phyloP scores from a whole-genome alignment of 1,140 invertebrate genomes.

The Thaumetopoea pityocampa region DNA sequence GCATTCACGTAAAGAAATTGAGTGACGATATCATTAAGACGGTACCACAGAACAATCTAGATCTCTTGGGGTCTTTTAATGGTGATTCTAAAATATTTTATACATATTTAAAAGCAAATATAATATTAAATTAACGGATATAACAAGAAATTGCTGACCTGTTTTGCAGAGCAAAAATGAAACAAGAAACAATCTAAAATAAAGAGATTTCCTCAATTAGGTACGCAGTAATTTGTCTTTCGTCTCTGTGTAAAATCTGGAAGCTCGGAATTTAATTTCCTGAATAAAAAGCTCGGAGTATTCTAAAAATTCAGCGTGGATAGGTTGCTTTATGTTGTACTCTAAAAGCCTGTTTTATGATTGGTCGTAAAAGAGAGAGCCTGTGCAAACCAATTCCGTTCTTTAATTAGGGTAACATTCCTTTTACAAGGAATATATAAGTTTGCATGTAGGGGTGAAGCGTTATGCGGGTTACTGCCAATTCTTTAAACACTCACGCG shows the following conservation, averaged over 20 bases:
- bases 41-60: too few relatives aligned
- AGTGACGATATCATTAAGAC: too few relatives aligned
- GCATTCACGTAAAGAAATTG: too few relatives aligned
- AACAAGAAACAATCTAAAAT: background rate
- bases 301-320: conserved; percentile 35
- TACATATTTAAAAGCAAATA: conserved; percentile 2
- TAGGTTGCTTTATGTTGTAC: conserved; percentile 41
- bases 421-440: conserved; percentile 32
- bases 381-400: conserved; percentile 49
- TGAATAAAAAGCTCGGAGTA: conserved; percentile 35
- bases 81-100: too few relatives aligned
- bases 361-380: conserved; percentile 61
- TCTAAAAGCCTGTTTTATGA: conserved; percentile 57
- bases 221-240: conserved; percentile 15
- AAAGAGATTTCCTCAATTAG: conserved; percentile 8
- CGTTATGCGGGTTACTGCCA: too few relatives aligned
- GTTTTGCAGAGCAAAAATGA: background rate
- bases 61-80: too few relatives aligned
- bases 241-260: conserved; percentile 25
- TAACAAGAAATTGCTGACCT: too few relatives aligned
- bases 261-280: conserved; percentile 34
- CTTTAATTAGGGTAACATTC: conserved; percentile 57
- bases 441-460: conserved; percentile 2
- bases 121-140: conserved; percentile 20
- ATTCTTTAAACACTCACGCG: too few relatives aligned